Base-by-base conservation (phyloP, 1,140 invertebrate genomes). In the Drosophila sechellia region DNA sequence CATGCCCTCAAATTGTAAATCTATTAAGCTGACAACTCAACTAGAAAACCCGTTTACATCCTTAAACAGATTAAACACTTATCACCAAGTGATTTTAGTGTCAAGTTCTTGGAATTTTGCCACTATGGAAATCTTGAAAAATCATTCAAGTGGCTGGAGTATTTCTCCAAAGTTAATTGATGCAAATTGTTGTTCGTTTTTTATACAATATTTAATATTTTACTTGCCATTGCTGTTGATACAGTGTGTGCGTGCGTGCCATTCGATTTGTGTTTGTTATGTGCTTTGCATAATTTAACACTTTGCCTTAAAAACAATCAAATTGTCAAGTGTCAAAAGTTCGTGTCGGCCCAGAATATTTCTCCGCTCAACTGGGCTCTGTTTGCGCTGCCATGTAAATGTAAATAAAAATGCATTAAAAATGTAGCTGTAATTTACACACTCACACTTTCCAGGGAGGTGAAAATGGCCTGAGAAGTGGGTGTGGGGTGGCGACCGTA, bases 271-370 rank as follows among this genome's bases (percentile, higher is more conserved):
- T 79, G 68, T 60, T 69, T 79, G 56, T 64, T 77, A 63, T 81
- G 54, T 71, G 56, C 57, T 63, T 64, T 85, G 83, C 83, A 86
- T 86, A 86, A 86, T 86, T 86, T 86, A 86, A 81, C 75, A 81
- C 83, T 86, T 57, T 77, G 65, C 83, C 85, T 87, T 83, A 81
- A 86, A 81, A 87, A 86, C 81, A 86, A 86, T 86, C 81, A 86
- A 77, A 80, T 81, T 86, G 81, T 87, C 81, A 86, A 86, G 79
- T 86, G 81, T 87, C 81, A 86, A 87, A 79, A 72, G 81, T 77
- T 83, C 75, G 73, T 78, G 56, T 71, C 55, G 68, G 59, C 6
- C 45, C 63, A 61, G 46, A 25, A 52, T 39, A 42, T 49, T 37
- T 31, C 37, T 35, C 42, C 45, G 48, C 54, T 40, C 65, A 20